A percentile compares a stretch with the other conserved stretches of the same genome.
Evolutionary conservation across 2,113 vertebrate genomes (phyloP).

Genomic region (Illadopsis cleaveri): DNA sequence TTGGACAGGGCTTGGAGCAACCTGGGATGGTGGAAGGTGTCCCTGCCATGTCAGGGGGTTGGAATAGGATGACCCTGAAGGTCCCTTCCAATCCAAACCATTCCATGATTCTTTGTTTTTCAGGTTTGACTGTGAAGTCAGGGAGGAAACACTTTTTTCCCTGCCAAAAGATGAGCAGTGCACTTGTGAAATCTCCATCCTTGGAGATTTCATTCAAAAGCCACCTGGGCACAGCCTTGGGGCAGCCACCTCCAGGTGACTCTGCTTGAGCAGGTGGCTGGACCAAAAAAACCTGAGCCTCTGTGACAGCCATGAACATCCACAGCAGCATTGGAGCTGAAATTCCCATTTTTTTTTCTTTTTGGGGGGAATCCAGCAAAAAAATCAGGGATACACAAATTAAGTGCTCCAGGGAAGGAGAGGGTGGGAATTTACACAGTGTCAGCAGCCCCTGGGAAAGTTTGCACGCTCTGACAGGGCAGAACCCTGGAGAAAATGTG

Average conservation of each 20-base stretch:
- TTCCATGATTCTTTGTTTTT: background rate
- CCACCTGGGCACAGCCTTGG: background rate
- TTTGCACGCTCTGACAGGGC: background rate
- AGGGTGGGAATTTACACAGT: background rate
- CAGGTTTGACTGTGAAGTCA: background rate
- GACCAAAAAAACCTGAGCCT: background rate
- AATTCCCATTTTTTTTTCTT: background rate
- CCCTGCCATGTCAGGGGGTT: background rate
- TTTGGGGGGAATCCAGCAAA: background rate
- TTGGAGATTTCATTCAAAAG: background rate
- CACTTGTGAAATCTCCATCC: background rate
- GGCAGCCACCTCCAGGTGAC: background rate
- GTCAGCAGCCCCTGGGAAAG: background rate
- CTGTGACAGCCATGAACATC: background rate
- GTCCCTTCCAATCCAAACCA: background rate
- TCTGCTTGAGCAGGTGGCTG: background rate
- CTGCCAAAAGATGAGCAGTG: background rate
- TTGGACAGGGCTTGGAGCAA: rapidly evolving
- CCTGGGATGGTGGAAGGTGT: background rate
- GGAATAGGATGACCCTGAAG: background rate
- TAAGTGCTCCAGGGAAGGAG: background rate
- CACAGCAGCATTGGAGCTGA: background rate
- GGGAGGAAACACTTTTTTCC: background rate
- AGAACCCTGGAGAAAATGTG: slow-evolving; percentile 12
- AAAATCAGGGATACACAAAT: background rate